Evolutionary conservation across 1,140 invertebrate genomes (phyloP), one percentile per base, ranked within the genome.

Genomic region (Leptopilina clavipes): DNA sequence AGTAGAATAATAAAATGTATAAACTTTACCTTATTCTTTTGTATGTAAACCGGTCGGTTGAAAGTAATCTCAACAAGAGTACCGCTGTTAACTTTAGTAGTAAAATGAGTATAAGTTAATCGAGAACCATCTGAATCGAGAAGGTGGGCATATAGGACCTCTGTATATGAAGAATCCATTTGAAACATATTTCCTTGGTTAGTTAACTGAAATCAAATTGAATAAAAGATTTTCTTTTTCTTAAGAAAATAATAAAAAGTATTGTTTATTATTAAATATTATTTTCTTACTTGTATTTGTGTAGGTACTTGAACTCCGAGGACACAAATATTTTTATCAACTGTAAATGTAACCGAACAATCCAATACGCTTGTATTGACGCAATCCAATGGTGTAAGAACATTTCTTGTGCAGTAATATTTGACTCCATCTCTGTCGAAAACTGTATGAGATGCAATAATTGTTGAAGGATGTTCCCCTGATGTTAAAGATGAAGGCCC

Each of bases 51-150:
- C 11, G 95, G 94, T 31, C 95, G 89, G 89, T 96, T 95, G 86
- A 96, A 96, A 72, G 93, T 93, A 77, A 96, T 94, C 85, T 96
- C 95, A 72, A 95, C 92, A 76, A 95, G 89, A 44, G 93, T 93
- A 44, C 93, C 91, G 83, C 93, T 88, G 70, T 80, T 83, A 25
- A 86, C 94, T 79, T 94, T 93, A 75, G 93, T 94, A 48, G 94
- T 94, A 84, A 94, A 95, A 87, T 96, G 95, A 9, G 95, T 95
- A 85, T 95, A 95, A 1, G 95, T 95, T 74, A 96, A 91, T 3
- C 95, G 89, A 45, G 93, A 93, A 9, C 94, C 94, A 85, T 95
- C 94, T 31, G 93, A 93, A 89, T 96, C 95, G 77, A 95, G 90
- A 40, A 96, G 90, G 90, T 95, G 94, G 11, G 95, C 95, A 84